A percentile compares a stretch with the other conserved stretches of the same genome.
Evolutionary conservation across 2,888 invertebrate genomes (phyloP).

Genomic region (Hirtodrosophila duncani): DNA sequence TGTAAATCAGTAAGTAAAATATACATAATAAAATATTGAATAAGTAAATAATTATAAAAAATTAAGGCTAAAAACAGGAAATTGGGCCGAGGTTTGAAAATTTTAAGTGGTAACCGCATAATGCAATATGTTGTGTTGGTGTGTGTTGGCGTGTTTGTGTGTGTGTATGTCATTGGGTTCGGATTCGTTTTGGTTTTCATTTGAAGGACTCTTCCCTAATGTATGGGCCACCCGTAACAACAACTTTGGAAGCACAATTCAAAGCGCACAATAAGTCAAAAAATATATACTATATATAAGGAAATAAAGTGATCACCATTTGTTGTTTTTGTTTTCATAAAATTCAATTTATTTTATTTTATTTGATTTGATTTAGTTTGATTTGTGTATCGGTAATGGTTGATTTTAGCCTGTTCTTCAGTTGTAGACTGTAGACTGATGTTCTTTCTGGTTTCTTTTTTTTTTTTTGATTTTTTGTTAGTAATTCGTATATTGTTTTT

Average conservation of each 20-base stretch:
- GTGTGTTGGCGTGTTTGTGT: constrained; percentile 18
- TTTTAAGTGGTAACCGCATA: constrained; percentile 49
- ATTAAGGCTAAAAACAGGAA: constrained; percentile 69
- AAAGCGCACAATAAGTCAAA: constrained; percentile 44
- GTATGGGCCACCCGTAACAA: constrained; percentile 59
- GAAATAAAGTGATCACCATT: constrained; percentile 61
- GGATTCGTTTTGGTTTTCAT: constrained; percentile 7
- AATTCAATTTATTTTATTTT: constrained; percentile 58
- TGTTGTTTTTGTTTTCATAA: constrained; percentile 49
- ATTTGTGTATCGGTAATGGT: constrained; percentile 21
- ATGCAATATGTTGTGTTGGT: constrained; percentile 12
- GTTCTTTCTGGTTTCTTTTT: constrained; percentile 11
- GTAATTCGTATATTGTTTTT: constrained; percentile 27
- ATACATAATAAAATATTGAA: constrained; percentile 19
- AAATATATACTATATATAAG: constrained; percentile 40
- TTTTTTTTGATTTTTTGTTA: constrained; percentile 21
- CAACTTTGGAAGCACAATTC: constrained; percentile 77
- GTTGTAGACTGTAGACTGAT: constrained; percentile 22
- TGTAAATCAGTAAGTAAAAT: no score
- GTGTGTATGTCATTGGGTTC: constrained; percentile 9
- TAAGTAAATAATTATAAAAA: constrained; percentile 37
- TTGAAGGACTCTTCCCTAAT: constrained; percentile 26
- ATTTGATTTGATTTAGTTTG: constrained; percentile 26
- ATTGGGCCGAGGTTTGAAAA: constrained; percentile 77
- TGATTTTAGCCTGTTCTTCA: constrained; percentile 42